These are phyloP conservation scores for Zaprionus capensis DNA, from an alignment of 1,140 invertebrate genomes.

Conservation along the genomic window DNA sequence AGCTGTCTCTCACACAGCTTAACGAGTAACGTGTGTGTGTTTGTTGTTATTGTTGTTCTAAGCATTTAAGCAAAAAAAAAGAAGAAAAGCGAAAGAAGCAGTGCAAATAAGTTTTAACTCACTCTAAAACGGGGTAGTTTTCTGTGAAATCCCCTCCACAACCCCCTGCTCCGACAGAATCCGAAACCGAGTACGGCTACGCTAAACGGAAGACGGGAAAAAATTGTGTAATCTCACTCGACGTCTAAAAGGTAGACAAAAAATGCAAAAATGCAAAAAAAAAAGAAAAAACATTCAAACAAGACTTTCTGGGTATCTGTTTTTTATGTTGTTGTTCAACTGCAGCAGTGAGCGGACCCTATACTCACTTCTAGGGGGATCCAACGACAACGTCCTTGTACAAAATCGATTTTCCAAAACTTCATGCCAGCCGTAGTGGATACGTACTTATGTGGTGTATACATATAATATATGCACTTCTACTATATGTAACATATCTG, in stretches of 20 bases:
- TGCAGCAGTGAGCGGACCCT: constrained; percentile 49
- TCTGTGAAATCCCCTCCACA: constrained; percentile 59
- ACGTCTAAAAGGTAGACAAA: constrained; percentile 78
- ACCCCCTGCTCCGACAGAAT: constrained; percentile 42
- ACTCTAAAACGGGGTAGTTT: constrained; percentile 71
- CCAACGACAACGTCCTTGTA: constrained; percentile 78
- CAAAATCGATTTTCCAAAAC: constrained; percentile 83
- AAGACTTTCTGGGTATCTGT: constrained; percentile 27
- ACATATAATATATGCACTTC: constrained; percentile 8
- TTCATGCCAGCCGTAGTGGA: constrained; percentile 75
- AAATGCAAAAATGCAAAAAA: constrained; percentile 29
- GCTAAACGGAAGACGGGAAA: constrained; percentile 55
- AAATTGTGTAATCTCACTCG: constrained; percentile 76
- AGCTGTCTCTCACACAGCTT: constrained; percentile 57
- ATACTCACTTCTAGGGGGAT: constrained; percentile 2
- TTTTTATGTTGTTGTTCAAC: constrained; percentile 31
- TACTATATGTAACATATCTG: constrained; percentile 5
- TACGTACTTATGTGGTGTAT: constrained; percentile 34
- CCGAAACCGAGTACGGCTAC: constrained; percentile 47
- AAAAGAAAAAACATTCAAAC: constrained; percentile 21
- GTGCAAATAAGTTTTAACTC: constrained; percentile 65
- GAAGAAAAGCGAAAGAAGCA: constrained; percentile 40
- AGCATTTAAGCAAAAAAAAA: constrained; percentile 34
- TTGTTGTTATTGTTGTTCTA: constrained; percentile 63
- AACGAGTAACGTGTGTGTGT: constrained; percentile 68